Evolutionary conservation across 2,113 vertebrate genomes (phyloP), one percentile per base, ranked within the genome.

Genomic region (Phyllopteryx taeniolatus): DNA sequence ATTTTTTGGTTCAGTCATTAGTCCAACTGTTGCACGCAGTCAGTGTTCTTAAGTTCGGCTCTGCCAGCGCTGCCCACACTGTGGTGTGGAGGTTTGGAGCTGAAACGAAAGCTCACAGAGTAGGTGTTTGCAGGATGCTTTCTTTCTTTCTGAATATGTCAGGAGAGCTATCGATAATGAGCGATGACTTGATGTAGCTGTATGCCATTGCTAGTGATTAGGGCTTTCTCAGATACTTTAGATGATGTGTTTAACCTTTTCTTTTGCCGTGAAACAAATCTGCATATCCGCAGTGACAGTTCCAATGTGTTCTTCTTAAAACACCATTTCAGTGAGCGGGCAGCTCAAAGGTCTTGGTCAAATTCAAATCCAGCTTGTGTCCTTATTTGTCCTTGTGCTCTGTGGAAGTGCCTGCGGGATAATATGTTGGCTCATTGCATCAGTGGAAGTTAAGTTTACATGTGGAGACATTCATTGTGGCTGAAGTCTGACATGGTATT

Each of bases 201-300:
- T 69, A 44, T 76, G 87, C 82, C 88, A 86, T 83, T 75, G 86
- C 76, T 81, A 75, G 72, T 79, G 73, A 79, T 82, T 69, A 80
- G 77, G 80, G 74, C 75, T 82, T 84, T 84, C 79, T 85, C 85
- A 81, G 70, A 85, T 46, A 47, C 64, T 17, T 5, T 68, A 76
- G 72, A 72, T 60, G 81, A 90, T 91, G 83, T 65, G 74, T 80
- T 88, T 94, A 91, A 91, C 91, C 92, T 93, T 93, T 92, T 89
- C 91, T 74, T 63, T 42, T 70, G 86, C 80, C 74, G 64, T 68
- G n/a, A 71, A 65, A 72, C 77, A 81, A 80, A 82, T 86, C 74
- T 85, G 76, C 72, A 75, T 83, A 91, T 90, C 70, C 42, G 75
- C 67, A 73, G 82, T 89, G 90, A 90, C 92, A 69, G 85, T 82